A percentile compares a stretch with the other conserved stretches of the same genome.
These are phyloP conservation scores for Paraplagusia blochii DNA, from an alignment of 2,113 vertebrate genomes.

Conservation along the genomic window DNA sequence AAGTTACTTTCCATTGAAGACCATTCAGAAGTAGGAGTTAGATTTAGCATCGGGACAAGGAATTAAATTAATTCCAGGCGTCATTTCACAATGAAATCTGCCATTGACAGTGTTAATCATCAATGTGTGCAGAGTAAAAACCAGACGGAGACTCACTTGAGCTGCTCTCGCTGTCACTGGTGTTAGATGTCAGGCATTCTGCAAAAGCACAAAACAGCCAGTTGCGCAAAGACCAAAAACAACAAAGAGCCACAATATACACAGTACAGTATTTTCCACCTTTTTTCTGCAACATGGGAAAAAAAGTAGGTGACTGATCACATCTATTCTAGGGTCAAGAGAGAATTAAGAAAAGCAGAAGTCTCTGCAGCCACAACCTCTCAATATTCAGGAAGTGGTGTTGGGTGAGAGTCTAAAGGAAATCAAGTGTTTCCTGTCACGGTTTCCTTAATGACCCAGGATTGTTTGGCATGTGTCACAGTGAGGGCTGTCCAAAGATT, in stretches of 20 bases:
- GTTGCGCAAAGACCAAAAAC: slow-evolving; percentile 22
- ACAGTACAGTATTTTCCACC: too few relatives aligned
- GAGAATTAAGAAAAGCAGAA: slow-evolving; percentile 58
- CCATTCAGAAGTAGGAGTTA: neutral
- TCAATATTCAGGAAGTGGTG: slow-evolving; percentile 63
- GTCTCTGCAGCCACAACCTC: slow-evolving; percentile 49
- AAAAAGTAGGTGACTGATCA: slow-evolving; percentile 14
- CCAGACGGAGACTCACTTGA: slow-evolving; percentile 88
- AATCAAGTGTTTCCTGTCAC: slow-evolving; percentile 73
- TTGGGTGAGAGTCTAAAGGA: slow-evolving; percentile 70
- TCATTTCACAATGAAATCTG: slow-evolving; percentile 24
- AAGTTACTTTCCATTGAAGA: neutral
- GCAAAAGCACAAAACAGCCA: slow-evolving; percentile 62
- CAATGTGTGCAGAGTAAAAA: slow-evolving; percentile 24
- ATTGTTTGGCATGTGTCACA: slow-evolving; percentile 52
- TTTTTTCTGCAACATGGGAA: too few relatives aligned
- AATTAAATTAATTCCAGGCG: slow-evolving; percentile 3
- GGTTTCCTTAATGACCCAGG: slow-evolving; percentile 52
- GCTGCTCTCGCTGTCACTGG: slow-evolving; percentile 99
- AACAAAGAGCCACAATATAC: neutral
- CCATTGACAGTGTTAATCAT: slow-evolving; percentile 28
- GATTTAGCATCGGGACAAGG: neutral
- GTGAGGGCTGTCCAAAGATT: slow-evolving; percentile 18
- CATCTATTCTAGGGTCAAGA: slow-evolving; percentile 19
- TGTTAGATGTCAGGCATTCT: slow-evolving; percentile 99